Conservation (phyloP, 1,140 invertebrate genomes). For the Drosophila ficusphila region DNA sequence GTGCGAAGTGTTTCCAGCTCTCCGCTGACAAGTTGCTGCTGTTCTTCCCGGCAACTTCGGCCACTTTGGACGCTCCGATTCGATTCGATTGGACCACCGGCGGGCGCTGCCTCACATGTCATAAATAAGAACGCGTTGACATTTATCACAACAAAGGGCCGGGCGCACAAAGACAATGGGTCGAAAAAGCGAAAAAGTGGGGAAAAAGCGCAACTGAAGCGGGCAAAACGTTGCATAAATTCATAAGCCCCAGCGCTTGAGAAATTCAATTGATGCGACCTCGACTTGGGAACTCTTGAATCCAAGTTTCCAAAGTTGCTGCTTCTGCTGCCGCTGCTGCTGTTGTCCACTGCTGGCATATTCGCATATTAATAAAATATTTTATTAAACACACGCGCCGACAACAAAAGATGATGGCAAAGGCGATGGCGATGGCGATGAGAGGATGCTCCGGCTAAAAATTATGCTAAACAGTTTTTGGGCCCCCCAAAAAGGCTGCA, state of each 20-base stretch:
- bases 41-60: constrained; percentile 12
- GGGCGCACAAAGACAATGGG: constrained; percentile 47
- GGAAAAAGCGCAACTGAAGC: constrained; percentile 17
- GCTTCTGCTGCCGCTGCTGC: constrained; percentile 22
- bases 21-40: constrained; percentile 59
- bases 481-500: constrained; percentile 72
- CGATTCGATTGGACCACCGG: constrained; percentile 62
- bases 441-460: constrained; percentile 50
- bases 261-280: constrained; percentile 80
- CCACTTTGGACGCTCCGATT: no score
- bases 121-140: constrained; percentile 84
- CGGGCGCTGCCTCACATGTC: constrained; percentile 80
- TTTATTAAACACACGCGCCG: constrained; percentile 83
- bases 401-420: constrained; percentile 57
- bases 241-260: constrained; percentile 75
- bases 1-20: constrained; percentile 35
- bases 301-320: background rate
- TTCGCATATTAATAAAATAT: constrained; percentile 83
- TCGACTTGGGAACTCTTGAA: constrained; percentile 19
- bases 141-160: constrained; percentile 84
- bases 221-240: constrained; percentile 77
- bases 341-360: constrained; percentile 56
- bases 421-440: constrained; percentile 12
- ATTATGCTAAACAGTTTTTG: constrained; percentile 79
- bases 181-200: constrained; percentile 13